Base-by-base conservation (phyloP, 2,888 invertebrate species). In the Himalopsyche anomala region DNA sequence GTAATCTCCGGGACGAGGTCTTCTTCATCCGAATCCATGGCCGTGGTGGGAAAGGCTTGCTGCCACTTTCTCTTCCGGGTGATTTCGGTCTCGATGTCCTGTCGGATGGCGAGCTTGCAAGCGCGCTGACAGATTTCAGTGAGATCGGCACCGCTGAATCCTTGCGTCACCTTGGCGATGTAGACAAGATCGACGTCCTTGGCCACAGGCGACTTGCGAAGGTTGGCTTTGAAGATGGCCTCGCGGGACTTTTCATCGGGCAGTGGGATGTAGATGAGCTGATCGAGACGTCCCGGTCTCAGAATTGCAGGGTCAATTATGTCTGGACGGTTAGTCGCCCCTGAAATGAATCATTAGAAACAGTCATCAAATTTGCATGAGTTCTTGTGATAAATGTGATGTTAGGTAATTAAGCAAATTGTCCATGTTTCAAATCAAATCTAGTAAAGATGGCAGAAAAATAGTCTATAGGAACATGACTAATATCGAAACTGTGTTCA, bases 111-210 rank as follows among this genome's bases (percentile, higher is more conserved):
- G 90, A 99, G 94, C 93, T 99, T 99, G 93, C 99, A 99, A 69
- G 99, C 99, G 89, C 99, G 96, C 93, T 99, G 99, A 92, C 99
- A 99, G 91, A 99, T 98, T 94, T 99, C 99, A 15, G 99, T 99
- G 91, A 99, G 94, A 92, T 99, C 99, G 88, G 99, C 99, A 88
- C 99, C 99, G 86, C 99, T 99, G 94, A 99, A 99, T 38, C 99
- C 99, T 91, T 98, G 97, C 62, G 98, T 98, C 90, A 93, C 93
- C 93, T 97, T 97, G 88, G 97, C 96, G 90, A 97, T 96, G 92
- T 97, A 97, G 8, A 93, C 92, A 89, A 99, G 93, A 91, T 99
- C 99, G 62, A 99, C 98, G 90, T 99, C 99, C 93, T 96, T 96
- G 85, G 98, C 96, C 90, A 99, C 95, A 83, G 99, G 99, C 81